Conservation (phyloP, 2,888 invertebrate species). For the Podotricha telesiphe region DNA sequence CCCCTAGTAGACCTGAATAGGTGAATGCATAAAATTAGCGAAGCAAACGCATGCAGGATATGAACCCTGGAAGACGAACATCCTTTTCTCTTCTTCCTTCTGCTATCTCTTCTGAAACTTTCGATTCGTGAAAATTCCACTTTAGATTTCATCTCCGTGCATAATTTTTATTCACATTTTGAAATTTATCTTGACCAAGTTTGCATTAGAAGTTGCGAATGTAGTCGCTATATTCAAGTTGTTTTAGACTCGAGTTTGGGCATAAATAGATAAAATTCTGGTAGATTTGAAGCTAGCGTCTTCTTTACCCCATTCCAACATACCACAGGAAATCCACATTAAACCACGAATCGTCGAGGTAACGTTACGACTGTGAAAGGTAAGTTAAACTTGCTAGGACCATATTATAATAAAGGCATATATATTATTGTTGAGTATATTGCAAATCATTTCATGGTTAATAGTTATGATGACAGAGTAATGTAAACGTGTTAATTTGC, state of each 20-base stretch:
- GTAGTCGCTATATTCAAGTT: constrained; percentile 80
- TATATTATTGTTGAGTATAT: constrained; percentile 17
- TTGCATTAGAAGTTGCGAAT: constrained; percentile 80
- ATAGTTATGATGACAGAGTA: constrained; percentile 33
- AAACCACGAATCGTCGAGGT: constrained; percentile 41
- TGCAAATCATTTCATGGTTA: constrained; percentile 41
- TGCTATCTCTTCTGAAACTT: constrained; percentile 61
- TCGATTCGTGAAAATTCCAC: constrained; percentile 82
- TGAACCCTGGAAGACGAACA: constrained; percentile 53
- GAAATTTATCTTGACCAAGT: constrained; percentile 78
- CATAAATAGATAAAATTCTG: constrained; percentile 73
- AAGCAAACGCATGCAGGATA: constrained; percentile 71
- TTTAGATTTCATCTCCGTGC: constrained; percentile 76
- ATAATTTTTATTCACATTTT: constrained; percentile 76
- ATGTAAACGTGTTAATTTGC: constrained; percentile 34
- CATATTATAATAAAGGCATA: constrained; percentile 27
- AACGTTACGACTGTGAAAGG: constrained; percentile 34
- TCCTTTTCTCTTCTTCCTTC: constrained; percentile 53
- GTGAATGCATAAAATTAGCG: constrained; percentile 66
- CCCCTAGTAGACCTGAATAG: constrained; percentile 54
- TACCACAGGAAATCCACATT: constrained; percentile 62
- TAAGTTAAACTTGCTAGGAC: constrained; percentile 41
- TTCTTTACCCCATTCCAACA: constrained; percentile 70
- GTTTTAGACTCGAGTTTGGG: constrained; percentile 78
- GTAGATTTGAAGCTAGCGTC: constrained; percentile 81